These are phyloP conservation scores for Epirrhoe tristata DNA, from an alignment of 2,888 invertebrate genomes.

Conservation along the genomic window DNA sequence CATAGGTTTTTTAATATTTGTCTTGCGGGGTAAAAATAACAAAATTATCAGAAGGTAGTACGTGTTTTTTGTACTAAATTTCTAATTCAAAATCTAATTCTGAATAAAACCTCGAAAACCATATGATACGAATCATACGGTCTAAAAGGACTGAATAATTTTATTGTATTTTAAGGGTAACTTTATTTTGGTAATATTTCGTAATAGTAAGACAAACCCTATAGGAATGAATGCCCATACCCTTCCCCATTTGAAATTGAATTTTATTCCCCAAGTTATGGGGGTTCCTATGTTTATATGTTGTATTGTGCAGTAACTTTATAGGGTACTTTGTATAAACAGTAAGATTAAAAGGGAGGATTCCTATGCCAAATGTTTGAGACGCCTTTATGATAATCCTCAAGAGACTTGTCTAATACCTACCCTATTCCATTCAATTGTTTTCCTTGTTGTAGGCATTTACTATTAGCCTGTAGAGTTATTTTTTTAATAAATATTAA, in stretches of 20 bases:
- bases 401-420: background rate
- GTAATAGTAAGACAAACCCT: background rate
- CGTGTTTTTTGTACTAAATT: no score
- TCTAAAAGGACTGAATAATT: no score
- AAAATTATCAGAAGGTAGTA: no score
- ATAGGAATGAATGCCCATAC: conserved; percentile 2
- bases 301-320: conserved; percentile 17
- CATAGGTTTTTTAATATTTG: no score
- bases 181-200: background rate
- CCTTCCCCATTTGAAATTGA: conserved; percentile 19
- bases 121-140: no score
- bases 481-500: no score
- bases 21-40: no score
- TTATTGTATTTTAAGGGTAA: no score
- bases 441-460: no score
- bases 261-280: conserved; percentile 21
- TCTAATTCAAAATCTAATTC: background rate
- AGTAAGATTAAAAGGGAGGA: conserved; percentile 11
- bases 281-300: conserved; percentile 17
- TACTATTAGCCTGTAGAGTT: no score
- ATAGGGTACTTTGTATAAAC: conserved; percentile 13
- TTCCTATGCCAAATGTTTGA: background rate
- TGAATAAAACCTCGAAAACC: background rate
- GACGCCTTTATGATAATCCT: background rate
- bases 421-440: no score